Evolutionary conservation across 2,888 invertebrate species (phyloP), one percentile per base, ranked within the genome.

Genomic region (Ophion slaviceki): DNA sequence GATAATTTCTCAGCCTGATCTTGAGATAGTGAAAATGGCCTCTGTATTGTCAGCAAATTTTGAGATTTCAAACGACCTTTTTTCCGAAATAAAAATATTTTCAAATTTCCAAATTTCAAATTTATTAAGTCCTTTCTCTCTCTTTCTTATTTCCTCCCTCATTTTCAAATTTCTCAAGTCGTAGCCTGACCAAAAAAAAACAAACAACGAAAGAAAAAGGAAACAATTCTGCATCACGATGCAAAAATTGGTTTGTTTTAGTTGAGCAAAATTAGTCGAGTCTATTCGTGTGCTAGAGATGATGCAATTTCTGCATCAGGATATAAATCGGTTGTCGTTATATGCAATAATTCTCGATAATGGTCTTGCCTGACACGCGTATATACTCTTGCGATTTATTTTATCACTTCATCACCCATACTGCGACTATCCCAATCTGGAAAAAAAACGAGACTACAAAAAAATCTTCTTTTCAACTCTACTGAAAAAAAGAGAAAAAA

Each of bases 301-400:
- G 53, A 71, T 71, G 57, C 70, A 53, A 71, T 57, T 71, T 28
- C 53, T 53, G 47, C 14, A 2, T 53, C 11, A 7, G 11, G 3
- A 53, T 53, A 45, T 14, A 6, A 28, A 53, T 17, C 70, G 53
- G 10, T 71, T 70, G 53, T 24, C 47, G 53, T 53, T 20, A 6
- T 28, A 28, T 53, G 70, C 20, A 53, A 71, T 71, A 71, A 71
- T 53, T 11, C 47, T 45, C 24, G 47, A 47, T 68, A 68, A 40
- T 68, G 68, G 20, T 68, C 47, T 2, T 53, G 20, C n/a, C 11
- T 8, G 32, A 57, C 17, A n/a, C 28, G 3, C 10, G 28, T 32
- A 2, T 57, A 57, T 11, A 17, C 68, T 4, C 1, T 75, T 47
- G 24, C 20, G 8, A 47, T 7, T 79, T 62, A 47, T 71, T 32